phyloP scores from a whole-genome alignment of 2,888 invertebrate species.

The Caenorhabditis sp. region DNA sequence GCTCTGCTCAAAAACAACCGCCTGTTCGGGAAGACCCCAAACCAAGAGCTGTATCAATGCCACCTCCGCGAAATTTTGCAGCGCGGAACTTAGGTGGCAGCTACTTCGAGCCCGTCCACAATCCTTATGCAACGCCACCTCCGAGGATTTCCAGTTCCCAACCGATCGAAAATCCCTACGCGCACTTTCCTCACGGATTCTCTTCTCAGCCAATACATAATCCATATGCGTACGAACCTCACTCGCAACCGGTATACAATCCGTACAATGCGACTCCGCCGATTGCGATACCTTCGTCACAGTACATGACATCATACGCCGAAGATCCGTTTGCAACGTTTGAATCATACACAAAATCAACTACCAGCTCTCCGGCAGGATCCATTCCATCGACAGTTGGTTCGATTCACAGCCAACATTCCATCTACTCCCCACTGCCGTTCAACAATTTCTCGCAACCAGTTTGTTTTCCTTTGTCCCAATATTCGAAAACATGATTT shows the following conservation, averaged over 20 bases:
- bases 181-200: background rate
- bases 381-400: background rate
- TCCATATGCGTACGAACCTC: background rate
- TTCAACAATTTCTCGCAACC: background rate
- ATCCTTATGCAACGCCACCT: background rate
- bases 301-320: background rate
- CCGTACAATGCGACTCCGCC: background rate
- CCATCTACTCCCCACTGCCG: background rate
- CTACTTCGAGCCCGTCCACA: background rate
- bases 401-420: background rate
- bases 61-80: background rate
- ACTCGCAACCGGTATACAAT: background rate
- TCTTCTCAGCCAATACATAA: constrained; percentile 1
- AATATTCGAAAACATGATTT: too few species aligned
- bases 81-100: background rate
- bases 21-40: background rate
- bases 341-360: background rate
- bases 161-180: background rate
- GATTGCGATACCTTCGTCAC: background rate
- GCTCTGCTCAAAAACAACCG: background rate
- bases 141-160: background rate
- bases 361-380: background rate
- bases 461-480: too few species aligned
- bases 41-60: background rate
- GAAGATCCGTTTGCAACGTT: background rate